A percentile compares a stretch with the other conserved stretches of the same genome.
These are phyloP conservation scores for Masnerella sp. DNA, from an alignment of 2,888 invertebrate genomes.

Conservation along the genomic window DNA sequence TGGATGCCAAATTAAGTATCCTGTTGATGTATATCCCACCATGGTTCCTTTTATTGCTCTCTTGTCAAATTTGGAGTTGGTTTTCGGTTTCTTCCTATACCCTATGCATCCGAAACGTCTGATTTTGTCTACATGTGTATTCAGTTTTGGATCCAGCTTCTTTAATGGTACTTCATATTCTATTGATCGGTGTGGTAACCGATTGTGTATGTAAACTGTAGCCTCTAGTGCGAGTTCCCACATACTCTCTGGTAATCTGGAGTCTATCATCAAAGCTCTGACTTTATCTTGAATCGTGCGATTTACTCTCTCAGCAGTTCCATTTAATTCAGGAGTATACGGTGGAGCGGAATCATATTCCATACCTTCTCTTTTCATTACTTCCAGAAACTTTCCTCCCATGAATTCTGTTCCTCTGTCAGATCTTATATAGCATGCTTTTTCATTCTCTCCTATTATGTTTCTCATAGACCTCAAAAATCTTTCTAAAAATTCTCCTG, in stretches of 20 bases:
- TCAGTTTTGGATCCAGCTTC: not conserved
- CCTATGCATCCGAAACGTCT: not conserved
- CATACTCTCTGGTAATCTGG: not conserved
- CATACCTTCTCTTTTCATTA: constrained; percentile 2
- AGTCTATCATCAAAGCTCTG: not conserved
- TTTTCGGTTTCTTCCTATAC: not conserved
- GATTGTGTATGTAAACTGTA: not conserved
- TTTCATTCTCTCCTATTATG: not conserved
- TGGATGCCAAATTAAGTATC: constrained; percentile 58
- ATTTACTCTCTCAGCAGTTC: constrained; percentile 9
- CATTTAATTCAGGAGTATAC: constrained; percentile 52
- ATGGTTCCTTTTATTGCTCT: not conserved
- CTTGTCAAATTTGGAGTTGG: not conserved
- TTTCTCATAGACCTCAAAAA: not conserved
- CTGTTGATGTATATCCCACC: constrained; percentile 38
- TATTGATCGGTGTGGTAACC: not conserved
- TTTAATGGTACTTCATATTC: not conserved
- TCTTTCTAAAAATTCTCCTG: constrained; percentile 14
- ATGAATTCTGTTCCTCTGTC: not conserved
- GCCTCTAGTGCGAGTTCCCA: not conserved
- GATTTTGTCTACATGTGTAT: not conserved
- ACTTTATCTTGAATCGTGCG: constrained; percentile 4
- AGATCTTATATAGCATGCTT: constrained; percentile 5
- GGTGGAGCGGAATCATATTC: not conserved
- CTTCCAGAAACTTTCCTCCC: not conserved